Evolutionary conservation across 1,140 invertebrate genomes (phyloP), one percentile per base, ranked within the genome.

Genomic region (Drosophila ananassae): DNA sequence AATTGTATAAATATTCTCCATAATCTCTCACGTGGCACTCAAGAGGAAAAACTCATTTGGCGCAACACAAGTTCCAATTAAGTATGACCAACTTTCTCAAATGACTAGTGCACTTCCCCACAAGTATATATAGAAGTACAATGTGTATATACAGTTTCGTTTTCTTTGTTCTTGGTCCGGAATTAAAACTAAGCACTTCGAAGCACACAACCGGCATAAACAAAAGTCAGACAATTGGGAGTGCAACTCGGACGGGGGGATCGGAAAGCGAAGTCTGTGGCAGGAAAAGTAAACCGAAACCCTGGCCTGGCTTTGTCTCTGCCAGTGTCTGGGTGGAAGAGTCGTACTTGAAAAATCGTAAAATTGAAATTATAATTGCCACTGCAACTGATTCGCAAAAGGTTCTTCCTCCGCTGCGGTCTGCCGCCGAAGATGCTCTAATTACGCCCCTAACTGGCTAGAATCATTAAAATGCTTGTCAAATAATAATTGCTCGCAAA

Each of bases 321-420:
- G 25, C 25, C 7, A 6, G 25, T 28, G 25, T 52, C 52, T 37
- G n/a, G 57, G 60, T 44, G 13, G 53, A 21, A 77, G 60, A 63
- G 54, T 50, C 56, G 62, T 77, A 61, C 82, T 89, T 79, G 83
- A 89, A 79, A 83, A 89, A 73, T 79, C 82, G 79, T 89, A 87
- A 85, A 87, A 87, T 87, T 87, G 82, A 87, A 89, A 87, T 87
- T 87, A 87, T 87, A 87, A 89, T 87, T 76, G 73, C 72, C 39
- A 79, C 81, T 85, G 81, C 82, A 87, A 87, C 71, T 82, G 74
- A 89, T 83, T 87, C 71, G 66, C 58, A 51, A 62, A 37, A 24
- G 53, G 41, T 50, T 48, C 76, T 51, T 51, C 47, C 17, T n/a
- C 32, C 37, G 17, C 34, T 51, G 46, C 48, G 55, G 73, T 61